Percentiles rank a stretch among this genome's conserved stretches.
Conservation (phyloP, 2,888 invertebrate species). For the Patella depressa region DNA sequence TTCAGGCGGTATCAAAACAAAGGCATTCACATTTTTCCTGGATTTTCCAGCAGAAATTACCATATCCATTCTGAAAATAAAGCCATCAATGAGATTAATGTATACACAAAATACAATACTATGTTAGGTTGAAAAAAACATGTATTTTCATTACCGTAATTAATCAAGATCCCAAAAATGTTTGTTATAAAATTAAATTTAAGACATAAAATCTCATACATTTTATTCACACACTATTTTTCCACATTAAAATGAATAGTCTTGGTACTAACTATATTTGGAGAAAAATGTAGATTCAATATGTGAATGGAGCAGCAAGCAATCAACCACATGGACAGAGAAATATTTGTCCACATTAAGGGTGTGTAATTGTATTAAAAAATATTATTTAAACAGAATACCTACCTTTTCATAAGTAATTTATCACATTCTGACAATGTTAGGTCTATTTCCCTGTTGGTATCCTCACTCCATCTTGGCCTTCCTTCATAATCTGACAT, state of each 20-base stretch:
- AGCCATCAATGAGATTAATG: not conserved
- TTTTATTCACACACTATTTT: no score
- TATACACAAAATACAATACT: no score
- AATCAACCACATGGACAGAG: no score
- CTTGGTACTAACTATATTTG: no score
- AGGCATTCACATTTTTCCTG: conserved; percentile 22
- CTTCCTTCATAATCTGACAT: not conserved
- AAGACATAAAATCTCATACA: not conserved
- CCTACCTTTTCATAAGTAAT: not conserved
- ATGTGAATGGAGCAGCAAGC: no score
- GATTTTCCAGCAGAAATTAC: conserved; percentile 22
- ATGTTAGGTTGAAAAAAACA: no score
- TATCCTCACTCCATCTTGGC: not conserved
- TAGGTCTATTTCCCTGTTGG: not conserved
- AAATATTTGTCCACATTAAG: no score
- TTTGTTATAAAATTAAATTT: not conserved
- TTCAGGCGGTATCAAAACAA: conserved; percentile 18
- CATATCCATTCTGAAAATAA: conserved; percentile 25
- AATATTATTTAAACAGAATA: no score
- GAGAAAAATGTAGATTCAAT: no score
- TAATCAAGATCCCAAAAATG: not conserved
- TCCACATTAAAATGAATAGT: no score
- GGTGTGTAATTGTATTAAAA: no score
- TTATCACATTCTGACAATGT: not conserved
- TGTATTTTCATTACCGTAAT: no score